phyloP scores from a whole-genome alignment of 1,140 invertebrate genomes.

The Luehdorfia chinensis region DNA sequence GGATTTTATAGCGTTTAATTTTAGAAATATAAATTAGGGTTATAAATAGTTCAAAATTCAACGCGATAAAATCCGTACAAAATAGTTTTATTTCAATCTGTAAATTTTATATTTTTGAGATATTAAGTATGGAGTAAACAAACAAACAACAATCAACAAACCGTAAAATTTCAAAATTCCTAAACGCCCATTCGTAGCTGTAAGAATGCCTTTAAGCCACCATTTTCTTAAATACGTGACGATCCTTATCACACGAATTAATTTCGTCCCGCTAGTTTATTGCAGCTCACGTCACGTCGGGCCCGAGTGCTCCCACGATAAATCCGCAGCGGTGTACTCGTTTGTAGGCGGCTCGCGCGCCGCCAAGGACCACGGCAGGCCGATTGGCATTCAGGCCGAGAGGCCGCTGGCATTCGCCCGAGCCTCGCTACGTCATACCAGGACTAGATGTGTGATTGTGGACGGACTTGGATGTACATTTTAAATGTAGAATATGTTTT shows the following conservation, averaged over 20 bases:
- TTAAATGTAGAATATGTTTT: too few species aligned
- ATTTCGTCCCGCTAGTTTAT: constrained; percentile 13
- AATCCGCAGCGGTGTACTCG: not conserved
- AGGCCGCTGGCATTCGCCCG: not conserved
- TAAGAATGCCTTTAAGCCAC: too few species aligned
- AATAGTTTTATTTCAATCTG: too few species aligned
- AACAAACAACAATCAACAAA: too few species aligned
- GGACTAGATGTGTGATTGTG: not conserved
- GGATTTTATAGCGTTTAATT: too few species aligned
- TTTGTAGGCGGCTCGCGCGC: not conserved
- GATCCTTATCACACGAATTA: constrained; percentile 10
- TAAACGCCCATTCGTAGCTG: too few species aligned
- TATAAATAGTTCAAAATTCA: too few species aligned
- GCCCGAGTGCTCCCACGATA: constrained; percentile 2
- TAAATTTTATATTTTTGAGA: too few species aligned
- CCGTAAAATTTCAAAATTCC: too few species aligned
- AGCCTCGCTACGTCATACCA: not conserved
- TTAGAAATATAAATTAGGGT: too few species aligned
- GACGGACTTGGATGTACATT: not conserved
- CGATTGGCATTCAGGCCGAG: constrained; percentile 4
- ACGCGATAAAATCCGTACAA: too few species aligned
- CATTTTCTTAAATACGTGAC: constrained; percentile 2
- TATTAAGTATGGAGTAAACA: too few species aligned
- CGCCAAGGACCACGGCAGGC: not conserved
- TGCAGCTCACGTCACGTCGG: not conserved